These are phyloP conservation scores for Nasalis larvatus DNA, from an alignment of 2,113 vertebrate genomes.

Conservation along the genomic window DNA sequence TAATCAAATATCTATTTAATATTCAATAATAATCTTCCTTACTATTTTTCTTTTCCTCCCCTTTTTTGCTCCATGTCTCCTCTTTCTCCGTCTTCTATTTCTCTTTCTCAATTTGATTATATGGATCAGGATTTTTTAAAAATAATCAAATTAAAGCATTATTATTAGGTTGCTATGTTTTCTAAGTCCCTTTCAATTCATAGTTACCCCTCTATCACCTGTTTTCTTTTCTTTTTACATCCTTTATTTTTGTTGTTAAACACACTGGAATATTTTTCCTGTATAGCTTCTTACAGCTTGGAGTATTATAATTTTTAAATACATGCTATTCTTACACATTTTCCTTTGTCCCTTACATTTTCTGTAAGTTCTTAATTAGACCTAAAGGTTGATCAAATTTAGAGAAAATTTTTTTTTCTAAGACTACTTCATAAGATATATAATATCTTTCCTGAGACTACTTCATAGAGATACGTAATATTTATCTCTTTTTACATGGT, in stretches of 20 bases:
- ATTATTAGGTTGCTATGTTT: not conserved
- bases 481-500: not conserved
- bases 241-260: not conserved
- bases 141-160: not conserved
- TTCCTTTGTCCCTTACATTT: not conserved
- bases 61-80: not conserved
- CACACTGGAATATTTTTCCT: not conserved
- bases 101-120: not conserved
- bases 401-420: not conserved
- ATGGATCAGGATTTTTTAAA: not conserved
- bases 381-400: not conserved
- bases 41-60: not conserved
- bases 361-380: not conserved
- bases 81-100: not conserved
- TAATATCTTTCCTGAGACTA: not conserved
- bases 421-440: not conserved
- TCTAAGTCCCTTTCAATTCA: not conserved
- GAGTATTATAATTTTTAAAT: not conserved
- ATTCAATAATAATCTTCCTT: not conserved
- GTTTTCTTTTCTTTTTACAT: not conserved
- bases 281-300: rapidly evolving
- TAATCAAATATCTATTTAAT: not conserved
- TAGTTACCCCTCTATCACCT: not conserved
- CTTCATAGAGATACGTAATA: not conserved
- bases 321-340: not conserved